A percentile compares a stretch with the other conserved stretches of the same genome.
Conservation (phyloP, 1,140 invertebrate species). For the Hydropsyche tenuis region DNA sequence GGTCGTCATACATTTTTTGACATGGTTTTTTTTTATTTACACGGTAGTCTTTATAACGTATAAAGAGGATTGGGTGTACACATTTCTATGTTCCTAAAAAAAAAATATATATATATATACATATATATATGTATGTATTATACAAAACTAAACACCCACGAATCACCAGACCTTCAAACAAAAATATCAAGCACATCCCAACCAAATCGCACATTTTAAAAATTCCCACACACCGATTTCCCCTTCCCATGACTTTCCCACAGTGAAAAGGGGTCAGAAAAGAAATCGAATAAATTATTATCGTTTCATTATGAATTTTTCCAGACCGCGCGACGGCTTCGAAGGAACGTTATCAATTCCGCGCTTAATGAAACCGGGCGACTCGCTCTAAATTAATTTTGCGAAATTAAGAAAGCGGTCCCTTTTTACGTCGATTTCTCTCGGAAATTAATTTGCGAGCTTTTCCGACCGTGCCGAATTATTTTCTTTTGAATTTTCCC, state of each 20-base stretch:
- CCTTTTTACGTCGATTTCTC: not conserved
- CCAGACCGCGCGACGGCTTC: not conserved
- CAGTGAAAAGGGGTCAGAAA: not conserved
- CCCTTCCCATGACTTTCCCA: not conserved
- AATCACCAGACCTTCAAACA: not conserved
- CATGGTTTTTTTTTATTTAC: too few species aligned
- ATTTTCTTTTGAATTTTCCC: not conserved
- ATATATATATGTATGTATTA: slow-evolving; percentile 5
- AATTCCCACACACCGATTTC: not conserved
- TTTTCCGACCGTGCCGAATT: not conserved
- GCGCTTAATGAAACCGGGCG: not conserved
- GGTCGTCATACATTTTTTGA: too few species aligned
- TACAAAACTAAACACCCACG: not conserved
- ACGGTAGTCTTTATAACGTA: too few species aligned
- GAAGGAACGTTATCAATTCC: slow-evolving; percentile 1
- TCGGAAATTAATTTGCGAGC: not conserved
- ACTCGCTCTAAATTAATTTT: not conserved
- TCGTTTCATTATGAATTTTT: slow-evolving; percentile 12
- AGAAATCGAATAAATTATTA: slow-evolving; percentile 3
- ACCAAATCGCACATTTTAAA: not conserved
- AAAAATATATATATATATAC: not conserved
- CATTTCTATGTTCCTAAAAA: too few species aligned
- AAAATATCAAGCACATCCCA: too few species aligned
- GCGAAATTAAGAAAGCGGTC: not conserved
- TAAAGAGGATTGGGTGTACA: too few species aligned